Conservation (phyloP, 2,113 vertebrate species). For the Eptesicus fuscus region DNA sequence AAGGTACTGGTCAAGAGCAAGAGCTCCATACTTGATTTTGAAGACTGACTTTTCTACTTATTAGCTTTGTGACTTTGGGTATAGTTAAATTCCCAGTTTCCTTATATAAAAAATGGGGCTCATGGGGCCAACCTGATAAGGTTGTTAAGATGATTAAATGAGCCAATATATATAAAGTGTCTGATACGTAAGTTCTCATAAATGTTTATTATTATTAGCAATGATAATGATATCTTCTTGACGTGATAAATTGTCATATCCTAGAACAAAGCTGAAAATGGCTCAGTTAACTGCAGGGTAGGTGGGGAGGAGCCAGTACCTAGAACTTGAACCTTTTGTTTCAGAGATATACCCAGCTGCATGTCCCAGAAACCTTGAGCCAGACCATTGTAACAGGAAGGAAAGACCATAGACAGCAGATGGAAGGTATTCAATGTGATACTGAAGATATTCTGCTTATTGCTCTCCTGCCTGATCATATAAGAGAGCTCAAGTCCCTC, state of each 20-base stretch:
- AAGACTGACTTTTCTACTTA: neutral
- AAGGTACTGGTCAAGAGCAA: neutral
- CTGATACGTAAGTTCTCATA: neutral
- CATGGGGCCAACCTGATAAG: neutral
- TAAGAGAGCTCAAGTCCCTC: neutral
- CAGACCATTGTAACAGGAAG: neutral
- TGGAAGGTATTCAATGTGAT: neutral
- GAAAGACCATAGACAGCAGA: neutral
- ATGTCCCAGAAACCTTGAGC: neutral
- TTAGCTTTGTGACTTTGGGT: neutral
- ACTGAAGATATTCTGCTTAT: neutral
- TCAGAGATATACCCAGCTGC: neutral
- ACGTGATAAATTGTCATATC: neutral
- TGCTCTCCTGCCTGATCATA: neutral
- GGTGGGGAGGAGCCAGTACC: neutral
- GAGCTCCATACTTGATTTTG: neutral
- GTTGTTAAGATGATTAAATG: neutral
- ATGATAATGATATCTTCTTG: neutral
- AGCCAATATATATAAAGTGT: neutral
- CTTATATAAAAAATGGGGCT: neutral
- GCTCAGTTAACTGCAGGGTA: neutral
- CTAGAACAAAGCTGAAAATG: neutral
- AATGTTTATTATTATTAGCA: constrained; percentile 5
- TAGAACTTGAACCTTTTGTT: neutral
- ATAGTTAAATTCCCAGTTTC: neutral